These are phyloP conservation scores for Ispidina lecontei DNA, from an alignment of 2,797 vertebrate genomes.

Conservation along the genomic window DNA sequence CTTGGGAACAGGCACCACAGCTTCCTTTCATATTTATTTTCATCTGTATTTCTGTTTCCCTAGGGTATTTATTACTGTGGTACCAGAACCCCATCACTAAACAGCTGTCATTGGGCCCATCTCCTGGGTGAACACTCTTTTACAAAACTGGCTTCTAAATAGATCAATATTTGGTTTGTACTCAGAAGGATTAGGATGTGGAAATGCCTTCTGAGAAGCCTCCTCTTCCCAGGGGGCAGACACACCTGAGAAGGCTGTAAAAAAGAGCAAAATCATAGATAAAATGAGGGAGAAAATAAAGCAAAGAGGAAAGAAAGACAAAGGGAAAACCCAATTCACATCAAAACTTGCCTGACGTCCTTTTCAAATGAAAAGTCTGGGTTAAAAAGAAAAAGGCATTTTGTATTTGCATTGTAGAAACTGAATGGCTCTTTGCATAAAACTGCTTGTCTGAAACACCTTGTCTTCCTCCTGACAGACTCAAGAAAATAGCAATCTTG, in stretches of 20 bases:
- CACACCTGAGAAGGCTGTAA: slow-evolving; percentile 69
- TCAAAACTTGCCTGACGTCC: slow-evolving; percentile 32
- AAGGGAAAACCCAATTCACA: neutral
- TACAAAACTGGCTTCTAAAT: slow-evolving; percentile 63
- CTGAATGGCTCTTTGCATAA: neutral
- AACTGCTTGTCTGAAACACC: neutral
- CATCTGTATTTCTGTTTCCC: slow-evolving; percentile 56
- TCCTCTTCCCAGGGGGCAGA: slow-evolving; percentile 45
- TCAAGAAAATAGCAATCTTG: slow-evolving; percentile 49
- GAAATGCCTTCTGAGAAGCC: slow-evolving; percentile 73
- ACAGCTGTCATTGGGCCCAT: slow-evolving; percentile 57
- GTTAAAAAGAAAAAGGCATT: slow-evolving; percentile 30
- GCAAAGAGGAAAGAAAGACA: neutral
- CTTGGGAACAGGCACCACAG: slow-evolving; percentile 54
- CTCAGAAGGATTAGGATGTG: slow-evolving; percentile 62
- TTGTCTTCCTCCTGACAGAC: slow-evolving; percentile 14
- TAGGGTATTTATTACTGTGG: slow-evolving; percentile 68
- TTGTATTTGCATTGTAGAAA: slow-evolving; percentile 18
- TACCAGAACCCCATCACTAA: slow-evolving; percentile 74
- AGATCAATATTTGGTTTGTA: slow-evolving; percentile 75
- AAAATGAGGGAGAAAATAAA: neutral
- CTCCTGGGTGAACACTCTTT: slow-evolving; percentile 69
- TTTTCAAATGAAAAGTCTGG: neutral
- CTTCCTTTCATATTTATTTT: slow-evolving; percentile 73
- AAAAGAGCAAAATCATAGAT: slow-evolving; percentile 38